Conservation (phyloP, 2,888 invertebrate species). For the Diadegma fenestrale region DNA sequence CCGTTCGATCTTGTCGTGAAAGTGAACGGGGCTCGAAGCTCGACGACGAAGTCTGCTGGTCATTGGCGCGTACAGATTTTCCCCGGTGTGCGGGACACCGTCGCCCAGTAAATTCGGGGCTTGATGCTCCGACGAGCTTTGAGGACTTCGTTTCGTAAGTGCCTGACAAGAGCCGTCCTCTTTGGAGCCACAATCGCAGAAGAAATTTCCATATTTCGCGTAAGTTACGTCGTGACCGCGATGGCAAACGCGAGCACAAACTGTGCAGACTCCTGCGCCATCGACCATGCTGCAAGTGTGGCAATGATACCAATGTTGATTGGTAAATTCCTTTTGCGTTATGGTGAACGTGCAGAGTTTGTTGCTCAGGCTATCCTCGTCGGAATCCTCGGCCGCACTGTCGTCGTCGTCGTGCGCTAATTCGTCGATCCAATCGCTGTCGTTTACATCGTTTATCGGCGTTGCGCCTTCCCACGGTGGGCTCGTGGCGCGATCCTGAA, state of each 20-base stretch:
- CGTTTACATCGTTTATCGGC: constrained; percentile 84
- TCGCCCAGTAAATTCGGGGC: constrained; percentile 72
- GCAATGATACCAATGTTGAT: constrained; percentile 99
- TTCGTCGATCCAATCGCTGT: constrained; percentile 95
- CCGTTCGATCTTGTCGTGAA: constrained; percentile 83
- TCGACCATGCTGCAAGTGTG: constrained; percentile 99
- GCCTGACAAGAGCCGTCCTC: constrained; percentile 93
- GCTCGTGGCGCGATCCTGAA: constrained; percentile 86
- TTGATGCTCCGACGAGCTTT: constrained; percentile 83
- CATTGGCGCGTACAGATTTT: constrained; percentile 85
- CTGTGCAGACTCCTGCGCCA: constrained; percentile 98
- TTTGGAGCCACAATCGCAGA: constrained; percentile 99
- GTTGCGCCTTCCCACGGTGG: constrained; percentile 92
- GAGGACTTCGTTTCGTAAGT: constrained; percentile 87
- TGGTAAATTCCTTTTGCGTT: constrained; percentile 99
- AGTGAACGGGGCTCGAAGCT: constrained; percentile 87
- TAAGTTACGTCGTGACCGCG: constrained; percentile 98
- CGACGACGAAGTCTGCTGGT: constrained; percentile 88
- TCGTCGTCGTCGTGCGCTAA: constrained; percentile 95
- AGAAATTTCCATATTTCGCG: constrained; percentile 99
- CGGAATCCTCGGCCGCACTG: constrained; percentile 96
- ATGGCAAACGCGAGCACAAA: constrained; percentile 99
- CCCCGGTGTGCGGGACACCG: constrained; percentile 73
- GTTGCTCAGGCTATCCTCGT: constrained; percentile 95
- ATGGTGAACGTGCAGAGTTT: constrained; percentile 98